Evolutionary conservation across 2,113 vertebrate genomes (phyloP), one percentile per base, ranked within the genome.

Genomic region (Mastomys coucha): DNA sequence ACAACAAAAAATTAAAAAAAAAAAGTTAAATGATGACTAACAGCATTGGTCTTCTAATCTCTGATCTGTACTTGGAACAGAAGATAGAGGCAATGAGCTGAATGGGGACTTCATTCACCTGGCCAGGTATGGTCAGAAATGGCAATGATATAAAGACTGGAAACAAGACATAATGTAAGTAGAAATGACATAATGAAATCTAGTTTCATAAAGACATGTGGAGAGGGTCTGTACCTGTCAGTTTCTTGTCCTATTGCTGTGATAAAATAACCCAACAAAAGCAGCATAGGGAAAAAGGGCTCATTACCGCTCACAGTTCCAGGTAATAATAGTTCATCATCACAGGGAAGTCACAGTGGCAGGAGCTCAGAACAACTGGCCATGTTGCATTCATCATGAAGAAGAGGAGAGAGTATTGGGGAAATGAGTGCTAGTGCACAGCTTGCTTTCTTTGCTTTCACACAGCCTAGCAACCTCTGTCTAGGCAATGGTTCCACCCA

Each of bases 21-120:
- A 58, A 58, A 58, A 58, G 19, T 17, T 11, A 3, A 10, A 89
- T 33, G n/a, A 60, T 0, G 33, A 69, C 42, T 89, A 31, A 33
- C 39, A 92, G 24, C 20, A 24, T 31, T 13, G 12, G 8, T 31
- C 16, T 53, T 77, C 24, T 39, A 36, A 36, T 67, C 24, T 7
- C n/a, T 24, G 14, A 56, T 58, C 24, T 24, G 7, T 85, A 16
- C 13, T 14, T 5, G 26, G 51, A 70, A 31, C 19, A 49, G 8
- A 69, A n/a, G 16, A 31, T 3, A 1, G 14, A 8, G 1, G 42
- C n/a, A 39, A 70, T 20, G 67, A 51, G 42, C 8, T 17, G 10
- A n/a, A 20, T 42, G 22, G 7, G 17, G 33, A 0, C 4, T n/a
- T 10, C 2, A 70, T 3, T 7, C 26, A 53, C 9, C 1, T 10